Conservation (phyloP, 64 coral and sea anemone species). For the Stichodactyla helianthus region DNA sequence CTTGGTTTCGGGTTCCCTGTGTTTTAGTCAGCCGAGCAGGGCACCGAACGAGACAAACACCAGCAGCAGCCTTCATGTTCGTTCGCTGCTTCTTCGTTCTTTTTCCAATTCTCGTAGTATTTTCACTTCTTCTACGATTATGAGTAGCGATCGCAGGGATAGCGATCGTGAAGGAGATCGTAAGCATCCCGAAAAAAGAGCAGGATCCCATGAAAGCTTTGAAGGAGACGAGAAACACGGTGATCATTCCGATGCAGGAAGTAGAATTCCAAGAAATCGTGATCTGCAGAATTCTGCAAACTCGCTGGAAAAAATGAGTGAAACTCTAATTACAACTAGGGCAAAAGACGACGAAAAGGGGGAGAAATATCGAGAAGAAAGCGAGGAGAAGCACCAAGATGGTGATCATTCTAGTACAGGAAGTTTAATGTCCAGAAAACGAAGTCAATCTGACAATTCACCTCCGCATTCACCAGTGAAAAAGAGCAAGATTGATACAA, state of each 20-base stretch:
- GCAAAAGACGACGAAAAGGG: neutral
- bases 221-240: neutral
- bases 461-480: neutral
- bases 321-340: neutral
- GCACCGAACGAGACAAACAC: neutral
- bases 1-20: slow-evolving; percentile 1
- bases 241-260: neutral
- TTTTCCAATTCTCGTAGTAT: neutral
- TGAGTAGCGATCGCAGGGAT: neutral
- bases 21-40: neutral
- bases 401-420: neutral
- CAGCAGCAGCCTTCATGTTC: neutral
- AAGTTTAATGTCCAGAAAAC: neutral
- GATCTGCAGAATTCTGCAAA: neutral
- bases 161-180: neutral
- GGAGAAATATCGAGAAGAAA: neutral
- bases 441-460: neutral
- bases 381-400: neutral
- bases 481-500: neutral
- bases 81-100: neutral
- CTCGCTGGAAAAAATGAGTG: neutral
- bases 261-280: neutral
- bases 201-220: neutral
- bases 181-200: neutral
- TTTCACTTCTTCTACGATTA: neutral